Conservation (phyloP, 2,113 vertebrate species). For the Pollachius pollachius region DNA sequence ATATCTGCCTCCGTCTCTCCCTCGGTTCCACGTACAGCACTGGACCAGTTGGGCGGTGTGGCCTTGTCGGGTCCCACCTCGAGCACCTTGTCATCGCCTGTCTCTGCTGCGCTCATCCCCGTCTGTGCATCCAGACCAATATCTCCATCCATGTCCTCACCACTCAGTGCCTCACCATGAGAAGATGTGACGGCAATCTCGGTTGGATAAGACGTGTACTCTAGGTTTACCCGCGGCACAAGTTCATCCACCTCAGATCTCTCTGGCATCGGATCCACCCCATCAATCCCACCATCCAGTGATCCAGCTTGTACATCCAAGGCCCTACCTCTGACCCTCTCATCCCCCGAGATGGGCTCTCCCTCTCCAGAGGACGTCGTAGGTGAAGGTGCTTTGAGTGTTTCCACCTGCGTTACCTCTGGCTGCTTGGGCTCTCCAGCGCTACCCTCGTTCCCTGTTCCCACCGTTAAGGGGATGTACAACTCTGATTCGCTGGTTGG, state of each 20-base stretch:
- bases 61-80: conserved; percentile 3
- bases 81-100: background rate
- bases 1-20: background rate
- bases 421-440: background rate
- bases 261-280: background rate
- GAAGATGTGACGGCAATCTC: conserved; percentile 10
- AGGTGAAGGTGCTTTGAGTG: conserved; percentile 1
- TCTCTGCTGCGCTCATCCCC: conserved; percentile 1
- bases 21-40: background rate
- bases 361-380: background rate
- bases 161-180: conserved; percentile 2
- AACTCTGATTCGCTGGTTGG: conserved; percentile 6
- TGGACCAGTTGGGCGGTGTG: background rate
- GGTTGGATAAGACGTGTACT: background rate
- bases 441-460: background rate
- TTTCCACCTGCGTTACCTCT: background rate
- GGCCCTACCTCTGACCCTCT: no score
- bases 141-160: background rate
- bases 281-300: background rate
- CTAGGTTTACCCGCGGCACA: background rate
- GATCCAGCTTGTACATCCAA: no score
- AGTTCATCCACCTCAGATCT: background rate
- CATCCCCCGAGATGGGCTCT: no score
- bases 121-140: conserved; percentile 2
- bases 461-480: background rate